Conservation (phyloP, 2,113 vertebrate genomes). For the Lepus americanus region DNA sequence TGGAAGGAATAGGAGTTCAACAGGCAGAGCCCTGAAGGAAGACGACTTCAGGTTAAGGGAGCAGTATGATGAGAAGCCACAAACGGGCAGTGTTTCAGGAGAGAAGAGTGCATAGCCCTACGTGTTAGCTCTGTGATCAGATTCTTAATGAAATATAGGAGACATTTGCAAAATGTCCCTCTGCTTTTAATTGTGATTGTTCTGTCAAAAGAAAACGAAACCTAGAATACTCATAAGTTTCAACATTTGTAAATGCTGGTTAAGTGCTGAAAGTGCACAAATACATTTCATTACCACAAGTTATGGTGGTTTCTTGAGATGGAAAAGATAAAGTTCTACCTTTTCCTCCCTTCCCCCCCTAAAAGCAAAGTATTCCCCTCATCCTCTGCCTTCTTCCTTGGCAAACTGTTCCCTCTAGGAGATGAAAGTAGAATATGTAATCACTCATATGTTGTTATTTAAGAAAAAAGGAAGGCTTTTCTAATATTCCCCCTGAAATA, state of each 20-base stretch:
- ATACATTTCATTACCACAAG: conserved; percentile 34
- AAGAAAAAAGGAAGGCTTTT: conserved; percentile 32
- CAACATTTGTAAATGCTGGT: conserved; percentile 4
- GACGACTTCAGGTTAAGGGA: conserved; percentile 18
- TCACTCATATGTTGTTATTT: neutral
- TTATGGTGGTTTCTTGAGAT: conserved; percentile 4
- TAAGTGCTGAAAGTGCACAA: neutral
- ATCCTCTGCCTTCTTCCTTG: neutral
- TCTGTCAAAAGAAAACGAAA: conserved; percentile 42
- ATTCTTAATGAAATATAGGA: neutral
- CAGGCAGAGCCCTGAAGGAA: neutral
- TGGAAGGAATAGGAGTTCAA: neutral
- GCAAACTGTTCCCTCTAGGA: neutral
- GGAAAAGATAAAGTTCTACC: neutral
- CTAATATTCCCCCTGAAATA: neutral
- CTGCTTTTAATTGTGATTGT: neutral
- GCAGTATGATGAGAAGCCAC: neutral
- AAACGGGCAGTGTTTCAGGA: neutral
- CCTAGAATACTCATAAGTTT: neutral
- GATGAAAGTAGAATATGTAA: conserved; percentile 23
- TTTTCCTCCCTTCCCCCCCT: neutral
- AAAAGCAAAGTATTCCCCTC: conserved; percentile 3
- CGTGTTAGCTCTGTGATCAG: neutral
- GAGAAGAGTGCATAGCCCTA: neutral
- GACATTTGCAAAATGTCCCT: neutral